Evolutionary conservation across 2,888 invertebrate genomes (phyloP), one percentile per base, ranked within the genome.

Genomic region (Nezara viridula): DNA sequence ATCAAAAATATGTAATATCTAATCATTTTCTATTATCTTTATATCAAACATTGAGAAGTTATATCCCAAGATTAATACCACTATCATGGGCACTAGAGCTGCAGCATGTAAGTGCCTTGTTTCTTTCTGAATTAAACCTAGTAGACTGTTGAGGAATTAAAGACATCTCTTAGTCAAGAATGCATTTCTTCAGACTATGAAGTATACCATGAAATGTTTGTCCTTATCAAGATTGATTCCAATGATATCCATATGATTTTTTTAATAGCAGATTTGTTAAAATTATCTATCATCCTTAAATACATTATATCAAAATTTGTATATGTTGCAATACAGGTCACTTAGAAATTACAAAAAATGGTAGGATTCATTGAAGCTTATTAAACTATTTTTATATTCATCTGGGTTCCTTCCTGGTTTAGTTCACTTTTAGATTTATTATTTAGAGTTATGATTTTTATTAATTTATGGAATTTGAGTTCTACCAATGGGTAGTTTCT

Each of bases 1-100:
- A 37, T 73, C 27, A 14, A 50, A 60, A 60, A 60, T 32, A 32
- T 60, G 27, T 60, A 60, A 32, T 32, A 12, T 60, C 16, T 60
- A 27, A n/a, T n/a, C n/a, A n/a, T n/a, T n/a, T n/a, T n/a, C n/a
- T n/a, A n/a, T 44, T n/a, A n/a, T 81, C 24, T 81, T n/a, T 44
- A 44, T 77, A 77, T 14, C 24, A 77, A 77, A 9, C 24, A 77
- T 77, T 77, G 77, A 77, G 77, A 77, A 77, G 60, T 21, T 16
- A 60, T 27, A 2, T 14, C 14, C 27, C 60, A 60, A 73, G 44
- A 44, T 81, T n/a, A 81, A 81, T 81, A 24, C 44, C n/a, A 47
- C 21, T 44, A 40, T 66, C 86, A 91, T 91, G 91, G 91, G 91
- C 44, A 91, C 91, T 37, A 90, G 91, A 87, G 91, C 91, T 66